phyloP scores from a whole-genome alignment of 2,113 vertebrate genomes.

The Odontophorus gujanensis region DNA sequence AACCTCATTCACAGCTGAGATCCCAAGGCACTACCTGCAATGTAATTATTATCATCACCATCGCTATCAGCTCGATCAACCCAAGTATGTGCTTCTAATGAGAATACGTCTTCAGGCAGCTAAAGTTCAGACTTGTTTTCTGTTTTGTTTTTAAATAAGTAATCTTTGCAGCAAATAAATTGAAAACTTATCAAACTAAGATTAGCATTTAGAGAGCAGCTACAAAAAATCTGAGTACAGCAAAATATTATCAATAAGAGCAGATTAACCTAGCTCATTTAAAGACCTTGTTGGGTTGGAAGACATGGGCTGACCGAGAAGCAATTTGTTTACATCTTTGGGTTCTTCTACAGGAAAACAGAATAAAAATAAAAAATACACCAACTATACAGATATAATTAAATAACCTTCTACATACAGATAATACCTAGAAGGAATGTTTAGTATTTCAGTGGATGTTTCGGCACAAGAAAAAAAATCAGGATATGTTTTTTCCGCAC shows the following conservation, averaged over 20 bases:
- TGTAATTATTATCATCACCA: conserved; percentile 35
- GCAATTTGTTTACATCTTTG: neutral
- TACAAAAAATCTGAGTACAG: conserved; percentile 4
- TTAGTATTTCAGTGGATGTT: neutral
- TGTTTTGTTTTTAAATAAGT: neutral
- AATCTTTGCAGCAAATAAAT: conserved; percentile 14
- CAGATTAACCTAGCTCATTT: conserved; percentile 10
- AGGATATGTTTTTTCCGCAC: neutral
- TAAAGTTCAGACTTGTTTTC: neutral
- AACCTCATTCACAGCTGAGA: conserved; percentile 12
- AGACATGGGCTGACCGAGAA: neutral
- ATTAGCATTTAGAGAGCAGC: conserved; percentile 26
- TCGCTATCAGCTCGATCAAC: conserved; percentile 45
- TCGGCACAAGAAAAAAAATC: neutral
- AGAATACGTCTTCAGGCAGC: neutral
- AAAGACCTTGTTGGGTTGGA: neutral
- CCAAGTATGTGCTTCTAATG: conserved; percentile 27
- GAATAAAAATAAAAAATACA: neutral
- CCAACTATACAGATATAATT: neutral
- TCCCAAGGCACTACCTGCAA: conserved; percentile 33
- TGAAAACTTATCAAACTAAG: conserved; percentile 19
- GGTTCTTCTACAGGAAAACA: neutral
- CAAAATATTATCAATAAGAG: neutral
- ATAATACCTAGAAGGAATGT: neutral
- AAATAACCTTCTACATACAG: neutral